Base-by-base conservation (phyloP, 2,797 vertebrate genomes). In the Clarias pachynema region DNA sequence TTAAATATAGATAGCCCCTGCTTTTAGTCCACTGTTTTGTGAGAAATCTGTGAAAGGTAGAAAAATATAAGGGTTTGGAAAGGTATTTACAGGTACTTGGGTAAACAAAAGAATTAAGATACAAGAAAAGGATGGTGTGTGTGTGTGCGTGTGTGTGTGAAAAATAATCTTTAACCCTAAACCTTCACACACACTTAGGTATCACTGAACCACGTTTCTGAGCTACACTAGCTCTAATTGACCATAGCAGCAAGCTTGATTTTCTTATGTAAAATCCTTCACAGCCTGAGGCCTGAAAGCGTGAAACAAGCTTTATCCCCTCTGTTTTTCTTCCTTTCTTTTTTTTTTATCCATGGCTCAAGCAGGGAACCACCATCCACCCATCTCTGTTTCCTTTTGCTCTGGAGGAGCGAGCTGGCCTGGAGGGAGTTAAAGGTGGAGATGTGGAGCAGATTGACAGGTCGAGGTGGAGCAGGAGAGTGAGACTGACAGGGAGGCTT, bases 391-490 rank as follows among this genome's bases (percentile, higher is more conserved):
- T 87, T 82, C 87, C 69, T 85, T 72, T 7, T 60, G 66, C 63
- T 49, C 14, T 70, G 80, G 14, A 84, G 59, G 60, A 82, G 79
- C 74, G 82, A 73, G 81, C 82, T 66, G 49, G 66, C 26, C 78
- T 53, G 68, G 60, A 72, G 60, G 75, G 65, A 72, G 70, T 57
- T 57, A 24, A 68, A 26, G 65, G 63, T 81, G 82, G 79, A 69
- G 84, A 62, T 34, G 68, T 83, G 68, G 74, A 82, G 78, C 72
- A 86, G 79, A 80, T 57, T 85, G 88, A 79, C 86, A 82, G 86
- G 53, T 87, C 72, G 59, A 84, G 70, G 80, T 86, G 63, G 75
- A 73, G 66, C 49, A 56, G 65, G 65, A 73, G 62, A 72, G 9
- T 18, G 8, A 77, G 87, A 80, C 57, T 84, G 81, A 89, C 82